Conservation (phyloP, 2,888 invertebrate genomes). For the Syrista parreyssii region DNA sequence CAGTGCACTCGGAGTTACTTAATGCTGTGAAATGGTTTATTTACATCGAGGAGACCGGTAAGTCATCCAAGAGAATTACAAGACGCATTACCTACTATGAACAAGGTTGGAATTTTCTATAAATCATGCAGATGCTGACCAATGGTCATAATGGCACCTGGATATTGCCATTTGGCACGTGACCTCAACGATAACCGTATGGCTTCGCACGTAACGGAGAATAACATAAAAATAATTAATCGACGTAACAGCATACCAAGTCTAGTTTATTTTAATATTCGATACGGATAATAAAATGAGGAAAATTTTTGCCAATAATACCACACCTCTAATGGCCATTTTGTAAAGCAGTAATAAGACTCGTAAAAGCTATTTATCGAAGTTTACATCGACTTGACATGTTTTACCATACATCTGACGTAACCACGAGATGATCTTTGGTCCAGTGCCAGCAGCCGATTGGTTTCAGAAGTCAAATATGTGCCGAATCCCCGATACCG, state of each 20-base stretch:
- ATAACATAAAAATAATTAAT: background rate
- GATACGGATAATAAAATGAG: background rate
- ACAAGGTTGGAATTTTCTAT: background rate
- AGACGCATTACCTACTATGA: background rate
- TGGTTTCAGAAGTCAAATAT: background rate
- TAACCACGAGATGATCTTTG: background rate
- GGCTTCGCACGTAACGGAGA: background rate
- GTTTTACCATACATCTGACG: constrained; percentile 1
- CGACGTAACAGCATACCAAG: background rate
- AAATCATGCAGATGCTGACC: background rate
- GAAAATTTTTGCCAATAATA: background rate
- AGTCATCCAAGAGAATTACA: background rate
- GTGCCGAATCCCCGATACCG: background rate
- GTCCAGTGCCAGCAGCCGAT: constrained; percentile 3
- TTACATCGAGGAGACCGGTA: background rate
- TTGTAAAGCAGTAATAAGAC: background rate
- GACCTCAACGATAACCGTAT: too few relatives aligned
- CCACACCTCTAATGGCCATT: background rate
- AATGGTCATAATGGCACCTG: background rate
- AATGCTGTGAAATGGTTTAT: background rate
- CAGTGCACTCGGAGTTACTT: background rate
- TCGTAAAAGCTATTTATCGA: background rate
- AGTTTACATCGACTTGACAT: background rate
- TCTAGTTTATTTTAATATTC: background rate
- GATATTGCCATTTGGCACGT: background rate